Evolutionary conservation across 2,113 vertebrate genomes (phyloP), one percentile per base, ranked within the genome.

Genomic region (Tonatia bakeri): DNA sequence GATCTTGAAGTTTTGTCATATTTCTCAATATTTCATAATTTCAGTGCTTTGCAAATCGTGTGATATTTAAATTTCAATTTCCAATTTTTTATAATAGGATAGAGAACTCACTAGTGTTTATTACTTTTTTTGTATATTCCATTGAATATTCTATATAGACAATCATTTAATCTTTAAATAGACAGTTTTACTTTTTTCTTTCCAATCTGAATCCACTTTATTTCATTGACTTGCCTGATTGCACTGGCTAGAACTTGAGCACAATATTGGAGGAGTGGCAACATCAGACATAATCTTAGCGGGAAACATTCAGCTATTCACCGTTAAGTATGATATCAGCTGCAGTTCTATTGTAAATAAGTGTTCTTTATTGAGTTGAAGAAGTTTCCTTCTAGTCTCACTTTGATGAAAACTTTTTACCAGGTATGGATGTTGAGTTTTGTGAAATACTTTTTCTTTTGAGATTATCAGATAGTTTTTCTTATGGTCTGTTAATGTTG

Each of bases 401-500:
- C 5, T 87, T 91, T 94, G 33, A 36, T 80, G 36, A 84, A 90
- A 65, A 31, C 22, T 81, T 83, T 93, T 93, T 85, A 70, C 28
- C 17, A 76, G 36, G 26, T 65, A 52, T 79, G 26, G 5, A 73
- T 77, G 40, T 52, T 67, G 69, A 79, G 64, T 72, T 87, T 95
- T 97, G 59, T 90, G 43, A 92, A 72, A 79, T 93, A n/a, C 12
- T 64, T 90, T 70, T 70, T 83, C 33, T 90, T 56, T 47, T 90
- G 24, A 81, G 20, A 64, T 85, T n/a, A 87, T 67, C 50, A 40
- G 81, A 73, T 38, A 69, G 4, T 47, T 81, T 94, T 92, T 95
- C 76, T 88, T 69, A 69, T 87, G 61, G 24, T 61, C 45, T 93
- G 54, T 94, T 80, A 80, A 73, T 90, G 43, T 94, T 24, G n/a